Base-by-base conservation (phyloP, 2,113 vertebrate genomes). In the Gasterosteus nipponicus region DNA sequence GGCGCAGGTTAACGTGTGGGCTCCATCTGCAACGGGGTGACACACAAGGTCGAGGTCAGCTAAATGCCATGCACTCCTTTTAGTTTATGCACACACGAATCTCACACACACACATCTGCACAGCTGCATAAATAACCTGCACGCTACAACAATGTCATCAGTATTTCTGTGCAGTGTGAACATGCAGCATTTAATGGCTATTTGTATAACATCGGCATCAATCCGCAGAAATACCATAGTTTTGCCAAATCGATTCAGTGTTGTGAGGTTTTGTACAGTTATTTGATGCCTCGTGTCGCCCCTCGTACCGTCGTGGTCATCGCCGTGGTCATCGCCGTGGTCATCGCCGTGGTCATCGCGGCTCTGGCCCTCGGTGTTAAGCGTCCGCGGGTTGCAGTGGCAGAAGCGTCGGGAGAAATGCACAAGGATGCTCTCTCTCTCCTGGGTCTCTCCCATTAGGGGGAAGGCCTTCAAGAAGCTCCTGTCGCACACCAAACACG, bases 381-480 rank as follows among this genome's bases (percentile, higher is more conserved):
- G 89, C 2, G 86, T 92, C 63, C 92, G 91, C 11, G 91, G 91
- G 83, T 95, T 95, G 77, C 92, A 94, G 73, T 88, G 89, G 78
- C 94, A 95, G 91, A 93, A 95, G 69, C 94, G 92, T 86, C 88
- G 93, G 75, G 95, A 95, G 87, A 95, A 95, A 69, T 95, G 95
- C 9, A 95, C 94, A 2, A 95, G 87, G 62, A 95, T 87, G 66
- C 95, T 68, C 71, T 95, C 95, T 80, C 95, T 89, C 86, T 95
- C 95, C 87, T 95, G 95, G 4, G 95, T 95, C 87, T 95, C 95
- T 38, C 95, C 95, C 95, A 95, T 95, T 75, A 95, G 81, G 16
- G 95, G 95, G 74, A 95, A 95, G 26, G 95, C 95, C 86, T 94
- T 95, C 59, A 95, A 85, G 86, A 95, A 95, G 87, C 87, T 93